Conservation (phyloP, 1,140 invertebrate genomes). For the Drosophila virilis region DNA sequence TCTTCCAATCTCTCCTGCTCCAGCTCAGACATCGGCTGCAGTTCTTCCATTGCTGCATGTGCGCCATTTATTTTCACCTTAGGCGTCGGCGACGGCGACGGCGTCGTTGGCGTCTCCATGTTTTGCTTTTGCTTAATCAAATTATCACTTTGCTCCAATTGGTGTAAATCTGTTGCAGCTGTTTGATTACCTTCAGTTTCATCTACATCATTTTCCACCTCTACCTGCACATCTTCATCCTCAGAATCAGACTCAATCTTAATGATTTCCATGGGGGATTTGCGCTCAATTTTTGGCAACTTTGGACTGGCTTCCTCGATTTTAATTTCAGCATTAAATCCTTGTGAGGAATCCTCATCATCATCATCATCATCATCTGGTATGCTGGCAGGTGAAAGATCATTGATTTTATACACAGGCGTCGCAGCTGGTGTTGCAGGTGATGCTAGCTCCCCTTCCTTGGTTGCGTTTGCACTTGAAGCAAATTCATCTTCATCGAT, state of each 20-base stretch:
- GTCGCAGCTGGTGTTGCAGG: background rate
- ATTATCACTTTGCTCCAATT: conserved; percentile 3
- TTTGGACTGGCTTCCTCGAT: conserved; percentile 5
- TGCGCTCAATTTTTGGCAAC: conserved; percentile 20
- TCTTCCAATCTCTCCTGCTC: conserved; percentile 7
- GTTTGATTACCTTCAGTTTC: background rate
- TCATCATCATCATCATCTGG: conserved; percentile 41
- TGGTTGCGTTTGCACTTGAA: conserved; percentile 1
- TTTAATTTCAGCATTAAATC: conserved; percentile 14
- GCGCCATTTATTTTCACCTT: conserved; percentile 65
- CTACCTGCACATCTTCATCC: conserved; percentile 18
- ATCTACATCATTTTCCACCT: background rate
- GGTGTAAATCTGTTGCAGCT: background rate
- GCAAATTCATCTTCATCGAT: conserved; percentile 7
- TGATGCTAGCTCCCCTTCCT: background rate
- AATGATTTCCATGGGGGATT: conserved; percentile 15
- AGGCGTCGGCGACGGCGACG: background rate
- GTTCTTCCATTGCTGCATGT: conserved; percentile 25
- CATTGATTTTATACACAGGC: conserved; percentile 31
- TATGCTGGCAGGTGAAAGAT: conserved; percentile 35
- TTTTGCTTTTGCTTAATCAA: conserved; percentile 2
- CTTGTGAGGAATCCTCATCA: conserved; percentile 25
- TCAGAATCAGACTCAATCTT: conserved; percentile 59
- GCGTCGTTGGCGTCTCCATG: background rate
- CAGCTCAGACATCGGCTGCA: background rate